A percentile compares a stretch with the other conserved stretches of the same genome.
Evolutionary conservation across 2,888 invertebrate species (phyloP).

Genomic region (Drosophila kambysellisi): DNA sequence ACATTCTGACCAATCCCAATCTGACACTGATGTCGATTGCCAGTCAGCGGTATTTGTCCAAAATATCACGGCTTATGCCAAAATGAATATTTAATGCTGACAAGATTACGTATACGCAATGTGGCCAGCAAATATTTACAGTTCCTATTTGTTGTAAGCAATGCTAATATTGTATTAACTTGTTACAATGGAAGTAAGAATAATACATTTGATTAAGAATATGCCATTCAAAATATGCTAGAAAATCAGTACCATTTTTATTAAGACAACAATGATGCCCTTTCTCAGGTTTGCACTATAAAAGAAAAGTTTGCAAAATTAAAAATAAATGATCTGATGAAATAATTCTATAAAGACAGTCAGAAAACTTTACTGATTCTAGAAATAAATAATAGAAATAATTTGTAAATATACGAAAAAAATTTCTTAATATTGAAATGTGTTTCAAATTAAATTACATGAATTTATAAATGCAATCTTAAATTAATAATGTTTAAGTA

Average conservation of each 20-base stretch:
- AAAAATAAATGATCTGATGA: too few species aligned
- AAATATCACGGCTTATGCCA: constrained; percentile 18
- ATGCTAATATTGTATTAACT: neutral
- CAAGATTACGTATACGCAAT: constrained; percentile 19
- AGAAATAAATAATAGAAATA: too few species aligned
- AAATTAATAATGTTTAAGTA: neutral
- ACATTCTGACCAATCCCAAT: constrained; percentile 23
- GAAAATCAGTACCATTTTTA: too few species aligned
- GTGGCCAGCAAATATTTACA: neutral
- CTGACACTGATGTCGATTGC: constrained; percentile 41
- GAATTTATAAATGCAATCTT: neutral
- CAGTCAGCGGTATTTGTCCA: constrained; percentile 16
- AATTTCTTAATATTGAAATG: too few species aligned
- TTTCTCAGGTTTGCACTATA: too few species aligned
- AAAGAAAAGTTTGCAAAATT: too few species aligned
- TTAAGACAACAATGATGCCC: too few species aligned
- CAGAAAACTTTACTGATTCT: too few species aligned
- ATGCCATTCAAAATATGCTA: neutral
- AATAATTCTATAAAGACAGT: too few species aligned
- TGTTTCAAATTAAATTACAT: neutral
- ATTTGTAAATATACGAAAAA: too few species aligned
- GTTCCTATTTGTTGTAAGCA: constrained; percentile 15
- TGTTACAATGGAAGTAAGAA: neutral
- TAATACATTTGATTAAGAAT: neutral
- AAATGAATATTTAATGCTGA: constrained; percentile 1